Percentiles rank a stretch among this genome's conserved stretches.
These are phyloP conservation scores for Drosophila kohkoa DNA, from an alignment of 1,140 invertebrate species.

Conservation along the genomic window DNA sequence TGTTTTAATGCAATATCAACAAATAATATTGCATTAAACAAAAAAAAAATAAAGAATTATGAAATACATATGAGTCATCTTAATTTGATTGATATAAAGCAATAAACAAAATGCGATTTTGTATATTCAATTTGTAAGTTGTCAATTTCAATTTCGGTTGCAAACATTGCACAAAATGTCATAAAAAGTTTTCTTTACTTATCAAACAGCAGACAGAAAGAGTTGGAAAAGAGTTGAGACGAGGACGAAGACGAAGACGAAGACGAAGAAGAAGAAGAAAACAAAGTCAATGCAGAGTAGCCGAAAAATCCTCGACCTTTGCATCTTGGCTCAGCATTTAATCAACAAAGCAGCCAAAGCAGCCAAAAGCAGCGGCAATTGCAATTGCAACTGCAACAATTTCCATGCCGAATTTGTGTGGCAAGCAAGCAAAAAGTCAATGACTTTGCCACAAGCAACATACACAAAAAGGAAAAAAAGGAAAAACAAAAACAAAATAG, in stretches of 20 bases:
- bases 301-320: conserved; percentile 53
- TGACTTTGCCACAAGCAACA: conserved; percentile 50
- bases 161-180: not conserved
- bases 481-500: not conserved
- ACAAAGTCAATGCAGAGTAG: conserved; percentile 4
- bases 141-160: not conserved
- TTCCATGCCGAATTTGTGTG: conserved; percentile 49
- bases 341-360: conserved; percentile 14
- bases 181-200: not conserved
- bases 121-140: no score
- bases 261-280: not conserved
- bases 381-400: conserved; percentile 40
- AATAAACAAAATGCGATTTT: no score
- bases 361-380: not conserved
- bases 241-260: not conserved
- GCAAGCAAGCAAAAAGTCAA: conserved; percentile 47
- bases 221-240: not conserved
- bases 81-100: no score
- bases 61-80: no score
- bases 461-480: not conserved
- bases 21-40: no score
- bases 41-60: no score
- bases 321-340: conserved; percentile 45
- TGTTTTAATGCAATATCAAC: no score
- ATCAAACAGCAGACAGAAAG: not conserved